These are phyloP conservation scores for Cyclina sinensis DNA, from an alignment of 1,140 invertebrate species.

Conservation along the genomic window DNA sequence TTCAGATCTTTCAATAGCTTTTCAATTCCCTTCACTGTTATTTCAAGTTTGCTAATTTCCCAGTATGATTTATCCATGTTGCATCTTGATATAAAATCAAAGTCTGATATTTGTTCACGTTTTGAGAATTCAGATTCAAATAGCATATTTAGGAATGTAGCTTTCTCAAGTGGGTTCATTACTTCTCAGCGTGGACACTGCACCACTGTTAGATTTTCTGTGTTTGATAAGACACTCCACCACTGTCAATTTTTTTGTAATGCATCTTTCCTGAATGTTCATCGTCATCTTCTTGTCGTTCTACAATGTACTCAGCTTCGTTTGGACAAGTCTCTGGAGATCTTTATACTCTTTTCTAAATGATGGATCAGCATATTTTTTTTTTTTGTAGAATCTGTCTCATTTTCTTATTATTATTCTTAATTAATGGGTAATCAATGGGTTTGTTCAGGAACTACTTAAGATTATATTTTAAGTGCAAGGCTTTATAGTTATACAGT, in stretches of 20 bases:
- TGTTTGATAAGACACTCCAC: slow-evolving; percentile 63
- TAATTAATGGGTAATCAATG: slow-evolving; percentile 31
- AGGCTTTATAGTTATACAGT: too few relatives aligned
- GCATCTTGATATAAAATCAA: neutral
- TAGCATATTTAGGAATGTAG: slow-evolving; percentile 51
- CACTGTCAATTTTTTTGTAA: slow-evolving; percentile 50
- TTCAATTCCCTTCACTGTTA: slow-evolving; percentile 32
- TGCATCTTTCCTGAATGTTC: slow-evolving; percentile 27
- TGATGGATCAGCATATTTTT: slow-evolving; percentile 38
- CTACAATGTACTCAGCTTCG: slow-evolving; percentile 47
- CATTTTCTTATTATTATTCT: slow-evolving; percentile 38
- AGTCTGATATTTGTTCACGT: neutral
- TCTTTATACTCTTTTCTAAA: slow-evolving; percentile 33
- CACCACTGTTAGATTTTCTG: slow-evolving; percentile 28
- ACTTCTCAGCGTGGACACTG: slow-evolving; percentile 32
- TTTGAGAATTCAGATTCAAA: slow-evolving; percentile 50
- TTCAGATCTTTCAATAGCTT: slow-evolving; percentile 19
- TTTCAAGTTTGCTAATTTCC: neutral
- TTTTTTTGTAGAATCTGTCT: slow-evolving; percentile 49
- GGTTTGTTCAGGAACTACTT: too few relatives aligned
- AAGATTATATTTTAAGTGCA: too few relatives aligned
- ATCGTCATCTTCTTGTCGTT: slow-evolving; percentile 23
- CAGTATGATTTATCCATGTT: neutral
- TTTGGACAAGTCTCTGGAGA: slow-evolving; percentile 24
- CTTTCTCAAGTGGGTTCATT: slow-evolving; percentile 14